Base-by-base conservation (phyloP, 2,797 vertebrate species). In the Dipus sagitta region DNA sequence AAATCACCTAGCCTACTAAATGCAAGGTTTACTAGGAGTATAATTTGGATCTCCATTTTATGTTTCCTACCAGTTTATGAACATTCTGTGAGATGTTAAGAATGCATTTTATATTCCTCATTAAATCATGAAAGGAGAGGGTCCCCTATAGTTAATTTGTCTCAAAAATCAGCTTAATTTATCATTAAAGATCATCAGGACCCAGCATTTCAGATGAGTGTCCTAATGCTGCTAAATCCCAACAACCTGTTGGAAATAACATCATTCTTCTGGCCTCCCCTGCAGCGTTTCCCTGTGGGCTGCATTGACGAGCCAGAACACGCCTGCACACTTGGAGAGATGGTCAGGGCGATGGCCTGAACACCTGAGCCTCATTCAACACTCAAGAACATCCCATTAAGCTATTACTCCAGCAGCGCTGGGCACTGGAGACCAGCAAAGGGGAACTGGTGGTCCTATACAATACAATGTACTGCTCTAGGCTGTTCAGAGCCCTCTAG, bases 291-390 rank as follows among this genome's bases (percentile, higher is more conserved):
- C 30, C 24, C 8, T 34, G 11, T 32, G 6, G 1, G 1, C 8
- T 65, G 30, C 21, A 60, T 17, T 13, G 82, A 52, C 38, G 64
- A n/a, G 3, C 28, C 23, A 54, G 9, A 23, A 13, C 34, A 26
- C 12, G 3, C 13, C 65, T 2, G 0, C 0, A 0, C 28, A 13
- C 64, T 15, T 26, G 21, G 47, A 11, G 28, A 78, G 52, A 6
- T 3, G 1, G 30, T 12, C 21, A 52, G 68, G 23, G 13, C 0
- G 3, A 21, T 0, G 2, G n/a, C 17, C 52, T 24, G 28, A 20
- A 28, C 1, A 30, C 70, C 80, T 18, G 4, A 6, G 26, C 79
- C 12, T 26, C 1, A 0, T 0, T 6, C 54, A 3, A 15, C 14
- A 2, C 8, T 1, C 4, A 7, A 26, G 6, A 58, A 6, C 84